Percentiles rank a stretch among this genome's conserved stretches.
These are phyloP conservation scores for Channa argus DNA, from an alignment of 2,113 vertebrate species.

Conservation along the genomic window DNA sequence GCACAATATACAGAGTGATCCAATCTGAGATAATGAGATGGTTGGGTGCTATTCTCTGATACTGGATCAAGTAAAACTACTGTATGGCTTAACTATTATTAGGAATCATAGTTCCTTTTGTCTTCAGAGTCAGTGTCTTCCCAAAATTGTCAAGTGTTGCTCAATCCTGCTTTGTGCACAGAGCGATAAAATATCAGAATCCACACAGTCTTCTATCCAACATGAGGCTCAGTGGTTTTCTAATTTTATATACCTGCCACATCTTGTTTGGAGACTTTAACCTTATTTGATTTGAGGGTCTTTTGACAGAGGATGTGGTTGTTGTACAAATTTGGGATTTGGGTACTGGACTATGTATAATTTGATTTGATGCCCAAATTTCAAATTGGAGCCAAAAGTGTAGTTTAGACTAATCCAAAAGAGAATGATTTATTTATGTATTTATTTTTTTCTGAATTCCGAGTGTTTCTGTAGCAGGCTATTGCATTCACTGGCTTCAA, in stretches of 20 bases:
- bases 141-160: not conserved
- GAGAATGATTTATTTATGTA: not conserved
- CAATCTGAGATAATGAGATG: not conserved
- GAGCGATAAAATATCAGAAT: not conserved
- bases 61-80: not conserved
- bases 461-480: not conserved
- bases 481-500: not conserved
- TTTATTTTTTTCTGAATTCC: no score
- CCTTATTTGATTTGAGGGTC: no score
- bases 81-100: not conserved
- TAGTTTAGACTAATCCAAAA: not conserved
- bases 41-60: not conserved
- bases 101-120: not conserved
- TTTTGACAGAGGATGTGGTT: no score
- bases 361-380: no score
- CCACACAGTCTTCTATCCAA: conserved; percentile 1
- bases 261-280: no score
- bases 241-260: not conserved
- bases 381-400: no score
- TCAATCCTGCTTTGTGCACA: not conserved
- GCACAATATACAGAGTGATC: not conserved
- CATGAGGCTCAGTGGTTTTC: no score
- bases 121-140: not conserved
- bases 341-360: no score
- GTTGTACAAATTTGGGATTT: no score